These are phyloP conservation scores for Zalophus californianus DNA, from an alignment of 2,797 vertebrate species.

Conservation along the genomic window DNA sequence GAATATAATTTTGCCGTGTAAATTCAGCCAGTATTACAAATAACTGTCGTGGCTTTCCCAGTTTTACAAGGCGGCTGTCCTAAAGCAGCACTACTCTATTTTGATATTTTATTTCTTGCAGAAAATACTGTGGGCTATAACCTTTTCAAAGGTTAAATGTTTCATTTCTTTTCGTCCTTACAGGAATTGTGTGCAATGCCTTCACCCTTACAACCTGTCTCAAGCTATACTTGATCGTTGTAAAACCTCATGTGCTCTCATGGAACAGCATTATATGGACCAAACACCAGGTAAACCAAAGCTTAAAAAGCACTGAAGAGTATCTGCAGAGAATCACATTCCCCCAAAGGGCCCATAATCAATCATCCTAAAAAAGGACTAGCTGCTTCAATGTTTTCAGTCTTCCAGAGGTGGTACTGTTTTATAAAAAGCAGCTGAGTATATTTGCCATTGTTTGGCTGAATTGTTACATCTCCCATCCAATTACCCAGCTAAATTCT, in stretches of 20 bases:
- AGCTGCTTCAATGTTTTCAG: neutral
- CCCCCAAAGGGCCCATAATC: neutral
- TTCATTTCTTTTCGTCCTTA: slow-evolving; percentile 73
- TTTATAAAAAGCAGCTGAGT: neutral
- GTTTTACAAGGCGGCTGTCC: slow-evolving; percentile 61
- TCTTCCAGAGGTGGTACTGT: neutral
- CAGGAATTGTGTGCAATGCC: slow-evolving; percentile 95
- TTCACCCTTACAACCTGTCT: slow-evolving; percentile 90
- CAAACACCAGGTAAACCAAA: slow-evolving; percentile 90
- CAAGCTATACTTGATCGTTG: slow-evolving; percentile 88
- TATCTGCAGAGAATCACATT: neutral
- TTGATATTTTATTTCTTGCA: slow-evolving; percentile 60
- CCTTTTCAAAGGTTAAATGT: slow-evolving; percentile 26
- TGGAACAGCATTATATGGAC: slow-evolving; percentile 89
- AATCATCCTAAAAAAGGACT: neutral
- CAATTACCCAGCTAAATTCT: neutral
- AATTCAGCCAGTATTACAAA: slow-evolving; percentile 73
- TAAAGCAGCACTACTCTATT: neutral
- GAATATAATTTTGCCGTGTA: slow-evolving; percentile 62
- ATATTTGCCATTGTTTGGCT: neutral
- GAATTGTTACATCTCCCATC: neutral
- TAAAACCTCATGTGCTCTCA: slow-evolving; percentile 91
- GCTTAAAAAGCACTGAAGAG: neutral
- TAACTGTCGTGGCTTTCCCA: slow-evolving; percentile 60
- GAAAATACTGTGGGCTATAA: neutral